Percentiles rank a stretch among this genome's conserved stretches.
phyloP scores from a whole-genome alignment of 2,113 vertebrate genomes.

The Scatophagus argus region DNA sequence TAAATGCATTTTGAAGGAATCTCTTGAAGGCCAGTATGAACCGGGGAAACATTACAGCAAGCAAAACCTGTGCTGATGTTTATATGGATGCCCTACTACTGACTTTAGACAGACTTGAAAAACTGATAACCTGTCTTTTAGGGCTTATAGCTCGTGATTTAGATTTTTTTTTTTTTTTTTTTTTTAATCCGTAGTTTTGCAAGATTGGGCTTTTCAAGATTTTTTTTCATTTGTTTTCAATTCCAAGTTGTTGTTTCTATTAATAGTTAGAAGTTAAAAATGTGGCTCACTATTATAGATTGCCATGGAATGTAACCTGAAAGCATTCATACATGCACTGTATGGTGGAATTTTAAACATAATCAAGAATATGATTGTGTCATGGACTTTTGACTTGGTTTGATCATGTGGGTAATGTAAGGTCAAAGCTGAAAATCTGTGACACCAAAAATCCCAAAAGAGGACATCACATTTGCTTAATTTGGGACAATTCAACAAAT shows the following conservation, averaged over 20 bases:
- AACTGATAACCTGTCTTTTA: background rate
- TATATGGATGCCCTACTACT: background rate
- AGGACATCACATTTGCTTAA: constrained; percentile 3
- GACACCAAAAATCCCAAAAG: background rate
- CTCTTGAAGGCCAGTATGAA: background rate
- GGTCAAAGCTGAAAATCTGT: constrained; percentile 10
- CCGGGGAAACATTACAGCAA: background rate
- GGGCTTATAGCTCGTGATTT: background rate
- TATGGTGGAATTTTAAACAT: background rate
- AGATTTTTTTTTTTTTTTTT: background rate
- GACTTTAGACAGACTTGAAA: background rate
- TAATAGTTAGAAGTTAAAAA: background rate
- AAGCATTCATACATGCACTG: background rate
- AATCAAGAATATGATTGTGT: too few species aligned
- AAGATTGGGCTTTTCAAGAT: background rate
- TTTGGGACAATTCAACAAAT: constrained; percentile 41
- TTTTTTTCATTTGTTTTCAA: background rate
- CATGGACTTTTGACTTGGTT: background rate
- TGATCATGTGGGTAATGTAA: background rate
- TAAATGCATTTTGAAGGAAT: background rate
- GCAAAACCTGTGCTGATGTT: background rate
- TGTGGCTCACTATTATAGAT: background rate
- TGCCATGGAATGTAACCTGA: background rate
- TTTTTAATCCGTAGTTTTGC: background rate
- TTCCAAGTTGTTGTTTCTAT: too few species aligned